These are phyloP conservation scores for Kuschelorhynchus macadamiae DNA, from an alignment of 2,888 invertebrate genomes.

Conservation along the genomic window DNA sequence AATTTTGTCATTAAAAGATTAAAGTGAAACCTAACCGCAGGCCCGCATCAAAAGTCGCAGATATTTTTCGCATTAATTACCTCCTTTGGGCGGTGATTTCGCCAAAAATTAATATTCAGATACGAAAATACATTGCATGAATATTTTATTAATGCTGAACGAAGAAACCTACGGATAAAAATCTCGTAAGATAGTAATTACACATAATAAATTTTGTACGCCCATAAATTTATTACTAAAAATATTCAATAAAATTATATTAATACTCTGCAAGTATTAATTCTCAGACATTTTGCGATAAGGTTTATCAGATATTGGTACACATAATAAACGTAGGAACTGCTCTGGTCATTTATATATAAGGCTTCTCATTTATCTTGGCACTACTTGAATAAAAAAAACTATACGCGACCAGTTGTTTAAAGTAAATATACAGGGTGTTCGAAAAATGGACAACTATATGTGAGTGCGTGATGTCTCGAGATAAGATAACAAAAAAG, in stretches of 20 bases:
- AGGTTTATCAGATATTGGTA: too few species aligned
- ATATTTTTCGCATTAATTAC: constrained; percentile 15
- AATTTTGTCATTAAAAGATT: neutral
- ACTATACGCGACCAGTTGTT: too few species aligned
- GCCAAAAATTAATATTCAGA: constrained; percentile 30
- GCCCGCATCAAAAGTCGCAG: constrained; percentile 7
- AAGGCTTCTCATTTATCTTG: too few species aligned
- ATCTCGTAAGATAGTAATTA: constrained; percentile 31
- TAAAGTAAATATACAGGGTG: too few species aligned
- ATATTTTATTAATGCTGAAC: constrained; percentile 24
- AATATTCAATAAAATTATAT: constrained; percentile 27
- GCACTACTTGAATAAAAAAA: too few species aligned
- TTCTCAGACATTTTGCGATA: too few species aligned
- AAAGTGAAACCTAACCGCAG: neutral
- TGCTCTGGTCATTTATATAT: too few species aligned
- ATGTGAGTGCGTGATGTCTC: too few species aligned
- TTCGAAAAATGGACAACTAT: too few species aligned
- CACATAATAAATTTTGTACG: constrained; percentile 31
- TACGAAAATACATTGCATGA: constrained; percentile 13
- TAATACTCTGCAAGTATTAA: constrained; percentile 17
- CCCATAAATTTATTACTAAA: constrained; percentile 11
- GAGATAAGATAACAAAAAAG: too few species aligned
- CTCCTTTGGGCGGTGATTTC: constrained; percentile 26
- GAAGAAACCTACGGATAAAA: constrained; percentile 17
- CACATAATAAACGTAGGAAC: too few species aligned